phyloP scores from a whole-genome alignment of 2,113 vertebrate genomes.

The Oncorhynchus masou region DNA sequence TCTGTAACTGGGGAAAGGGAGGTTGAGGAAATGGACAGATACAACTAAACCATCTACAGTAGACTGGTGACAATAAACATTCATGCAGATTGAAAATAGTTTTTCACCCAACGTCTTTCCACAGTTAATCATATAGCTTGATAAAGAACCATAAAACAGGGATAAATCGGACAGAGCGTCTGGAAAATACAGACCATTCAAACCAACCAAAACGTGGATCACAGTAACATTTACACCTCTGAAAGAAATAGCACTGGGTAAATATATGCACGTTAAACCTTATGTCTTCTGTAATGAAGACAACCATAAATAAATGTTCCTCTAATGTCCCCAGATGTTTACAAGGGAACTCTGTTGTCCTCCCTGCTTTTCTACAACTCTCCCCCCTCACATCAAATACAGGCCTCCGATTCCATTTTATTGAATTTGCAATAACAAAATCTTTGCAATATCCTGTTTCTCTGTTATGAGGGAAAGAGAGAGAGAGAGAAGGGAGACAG shows the following conservation, averaged over 20 bases:
- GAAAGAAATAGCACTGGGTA: neutral
- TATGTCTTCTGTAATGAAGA: neutral
- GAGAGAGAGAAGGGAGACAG: conserved; percentile 14
- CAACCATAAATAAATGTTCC: conserved; percentile 15
- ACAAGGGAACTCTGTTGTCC: neutral
- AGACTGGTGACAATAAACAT: too few relatives aligned
- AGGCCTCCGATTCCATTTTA: conserved; percentile 57
- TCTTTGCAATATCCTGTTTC: conserved; percentile 80
- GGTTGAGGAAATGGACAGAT: conserved; percentile 3
- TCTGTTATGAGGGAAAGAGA: conserved; percentile 18
- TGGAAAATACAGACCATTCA: neutral
- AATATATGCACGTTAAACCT: neutral
- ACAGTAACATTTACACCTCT: neutral
- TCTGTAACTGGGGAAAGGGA: neutral
- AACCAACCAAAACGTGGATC: neutral
- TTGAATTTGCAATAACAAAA: conserved; percentile 79
- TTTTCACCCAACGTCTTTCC: neutral
- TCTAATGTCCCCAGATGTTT: conserved; percentile 18
- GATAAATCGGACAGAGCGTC: neutral
- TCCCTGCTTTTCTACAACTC: neutral
- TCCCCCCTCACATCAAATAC: conserved; percentile 43
- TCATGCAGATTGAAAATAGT: too few relatives aligned
- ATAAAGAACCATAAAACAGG: neutral
- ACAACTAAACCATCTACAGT: too few relatives aligned
- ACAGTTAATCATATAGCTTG: neutral